phyloP scores from a whole-genome alignment of 2,113 vertebrate species.

The Vulpes ferrilata region DNA sequence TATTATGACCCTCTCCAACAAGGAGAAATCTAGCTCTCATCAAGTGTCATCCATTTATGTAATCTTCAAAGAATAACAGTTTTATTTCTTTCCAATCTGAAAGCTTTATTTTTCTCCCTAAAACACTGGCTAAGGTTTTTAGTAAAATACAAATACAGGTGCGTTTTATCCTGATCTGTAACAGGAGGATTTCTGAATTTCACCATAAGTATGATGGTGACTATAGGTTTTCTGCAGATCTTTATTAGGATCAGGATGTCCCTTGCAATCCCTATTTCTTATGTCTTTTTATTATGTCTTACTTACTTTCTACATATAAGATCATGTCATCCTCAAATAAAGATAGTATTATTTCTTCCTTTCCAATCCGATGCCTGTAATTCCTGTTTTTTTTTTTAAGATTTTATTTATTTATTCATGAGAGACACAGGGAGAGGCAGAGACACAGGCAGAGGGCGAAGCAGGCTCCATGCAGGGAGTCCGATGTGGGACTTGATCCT shows the following conservation, averaged over 20 bases:
- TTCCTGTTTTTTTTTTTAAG: neutral
- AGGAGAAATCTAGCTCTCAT: neutral
- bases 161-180: neutral
- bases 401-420: no score
- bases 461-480: no score
- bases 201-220: neutral
- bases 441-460: no score
- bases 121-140: neutral
- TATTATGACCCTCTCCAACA: constrained; percentile 3
- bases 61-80: neutral
- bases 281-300: constrained; percentile 8
- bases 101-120: neutral
- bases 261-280: neutral
- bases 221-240: neutral
- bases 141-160: neutral
- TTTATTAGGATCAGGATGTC: neutral
- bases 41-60: neutral
- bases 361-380: neutral
- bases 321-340: neutral
- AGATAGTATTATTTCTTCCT: neutral
- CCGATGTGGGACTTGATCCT: no score
- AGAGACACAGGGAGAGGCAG: no score
- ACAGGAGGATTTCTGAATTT: constrained; percentile 15
- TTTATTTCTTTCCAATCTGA: neutral
- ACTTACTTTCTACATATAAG: neutral